Base-by-base conservation (phyloP, 2,797 vertebrate genomes). In the Gila robusta region DNA sequence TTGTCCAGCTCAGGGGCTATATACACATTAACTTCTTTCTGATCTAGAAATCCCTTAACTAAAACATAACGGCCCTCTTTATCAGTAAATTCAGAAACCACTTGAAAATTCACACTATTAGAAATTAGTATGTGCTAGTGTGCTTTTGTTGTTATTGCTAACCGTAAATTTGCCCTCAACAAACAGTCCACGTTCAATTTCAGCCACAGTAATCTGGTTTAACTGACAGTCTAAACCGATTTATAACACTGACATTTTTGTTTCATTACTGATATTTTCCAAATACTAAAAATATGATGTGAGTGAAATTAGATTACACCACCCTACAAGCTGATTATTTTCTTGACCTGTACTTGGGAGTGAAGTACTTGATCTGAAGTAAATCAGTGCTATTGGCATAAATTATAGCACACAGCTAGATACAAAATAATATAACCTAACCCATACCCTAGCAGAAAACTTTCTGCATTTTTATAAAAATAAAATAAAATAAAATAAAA, bases 121-220 rank as follows among this genome's bases (percentile, higher is more conserved):
- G n/a, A n/a, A n/a, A n/a, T n/a, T n/a, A n/a, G n/a, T n/a, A n/a
- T n/a, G n/a, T n/a, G n/a, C n/a, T 70, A 70, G 32, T 37, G 41
- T 69, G 74, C 23, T 64, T 44, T 28, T 83, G 17, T 44, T 56
- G 26, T 77, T 39, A 49, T 64, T 62, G 41, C 56, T 28, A 49
- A 44, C 70, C 8, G 7, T 74, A 56, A 32, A 64, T 74, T 82
- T 73, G 54, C 54, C 54, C 70, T 74, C 4, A 32, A 76, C 28
- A 74, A 74, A 66, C 41, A 47, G 54, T 62, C 39, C 32, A 56
- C 32, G 6, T n/a, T 78, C 21, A 59, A 78, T 59, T 64, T 52
- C 41, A 39, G 56, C 14, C 71, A 83, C 41, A 74, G 26, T 5
- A 49, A 73, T 62, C 52, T 62, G 35, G 14, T 71, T 72, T 44